Evolutionary conservation across 2,113 vertebrate genomes (phyloP), one percentile per base, ranked within the genome.

Genomic region (Raja brachyura): DNA sequence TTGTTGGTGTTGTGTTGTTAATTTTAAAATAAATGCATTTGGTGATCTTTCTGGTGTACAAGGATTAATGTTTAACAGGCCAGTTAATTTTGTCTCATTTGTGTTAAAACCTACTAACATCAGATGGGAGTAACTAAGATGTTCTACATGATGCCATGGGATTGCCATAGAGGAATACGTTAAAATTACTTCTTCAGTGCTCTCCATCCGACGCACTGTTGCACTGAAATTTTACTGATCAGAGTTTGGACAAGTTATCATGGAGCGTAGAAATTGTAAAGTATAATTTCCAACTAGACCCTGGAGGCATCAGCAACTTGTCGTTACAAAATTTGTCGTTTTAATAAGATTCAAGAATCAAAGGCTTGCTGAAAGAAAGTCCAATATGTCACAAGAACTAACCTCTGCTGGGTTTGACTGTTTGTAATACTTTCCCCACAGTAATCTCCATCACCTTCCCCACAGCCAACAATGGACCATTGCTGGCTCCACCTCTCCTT

Each of bases 341-440:
- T 73, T 54, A 92, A 92, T 92, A 73, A 16, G 66, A 48, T 6
- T 56, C 16, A 92, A 92, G 8, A 73, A 73, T 92, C 33, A 92
- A 92, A 92, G 63, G 13, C 48, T 54, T 66, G 79, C 22, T 86
- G 59, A 61, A 93, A 93, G 77, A 93, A 93, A 94, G 93, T 66
- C 93, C 74, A 83, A 11, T 56, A 90, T 94, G 95, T 93, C 93
- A 0, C 0, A 90, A 95, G 94, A 95, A 94, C 94, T 94, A 95
- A 94, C 93, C 94, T 94, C 95, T 94, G 39, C 39, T 48, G 39
- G 39, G 39, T 48, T 48, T 48, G 39, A 48, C 39, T 0, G 39
- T 48, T 48, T 3, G 39, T 48, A 48, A 48, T 48, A 48, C 39
- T 48, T 48, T 48, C 39, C 39, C 39, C 39, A 48, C 39, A 48